phyloP scores from a whole-genome alignment of 2,113 vertebrate species.

The Chaenocephalus aceratus region DNA sequence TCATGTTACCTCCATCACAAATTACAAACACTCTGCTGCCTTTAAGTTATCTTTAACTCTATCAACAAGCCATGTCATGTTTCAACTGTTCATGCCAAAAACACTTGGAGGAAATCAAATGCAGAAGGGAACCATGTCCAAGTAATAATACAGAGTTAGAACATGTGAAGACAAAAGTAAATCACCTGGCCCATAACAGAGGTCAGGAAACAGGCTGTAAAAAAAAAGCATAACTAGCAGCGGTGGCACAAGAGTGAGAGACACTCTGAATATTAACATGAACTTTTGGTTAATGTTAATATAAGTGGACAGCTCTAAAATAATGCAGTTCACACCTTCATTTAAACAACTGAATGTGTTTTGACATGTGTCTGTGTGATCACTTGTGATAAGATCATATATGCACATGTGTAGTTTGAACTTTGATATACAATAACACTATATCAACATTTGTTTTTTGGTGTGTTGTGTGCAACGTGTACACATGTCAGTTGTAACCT shows the following conservation, averaged over 20 bases:
- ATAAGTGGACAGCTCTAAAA: no score
- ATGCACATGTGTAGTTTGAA: no score
- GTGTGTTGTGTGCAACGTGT: no score
- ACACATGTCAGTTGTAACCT: no score
- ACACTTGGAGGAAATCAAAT: neutral
- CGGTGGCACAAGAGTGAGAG: neutral
- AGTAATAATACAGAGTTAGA: neutral
- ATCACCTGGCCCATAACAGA: neutral
- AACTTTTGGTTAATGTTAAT: no score
- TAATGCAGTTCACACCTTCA: no score
- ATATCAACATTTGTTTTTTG: no score
- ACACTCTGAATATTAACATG: no score
- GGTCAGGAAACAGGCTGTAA: neutral
- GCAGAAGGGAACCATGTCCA: neutral
- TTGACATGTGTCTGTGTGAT: no score
- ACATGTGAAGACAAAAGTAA: neutral
- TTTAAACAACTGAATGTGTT: no score
- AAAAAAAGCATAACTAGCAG: neutral
- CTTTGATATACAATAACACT: no score
- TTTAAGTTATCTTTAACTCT: constrained; percentile 3
- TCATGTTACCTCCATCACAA: neutral
- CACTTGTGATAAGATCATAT: no score
- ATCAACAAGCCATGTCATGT: neutral
- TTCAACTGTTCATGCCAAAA: neutral
- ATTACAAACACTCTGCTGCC: neutral